Conservation (phyloP, 2,888 invertebrate genomes). For the Phyllotreta striolata region DNA sequence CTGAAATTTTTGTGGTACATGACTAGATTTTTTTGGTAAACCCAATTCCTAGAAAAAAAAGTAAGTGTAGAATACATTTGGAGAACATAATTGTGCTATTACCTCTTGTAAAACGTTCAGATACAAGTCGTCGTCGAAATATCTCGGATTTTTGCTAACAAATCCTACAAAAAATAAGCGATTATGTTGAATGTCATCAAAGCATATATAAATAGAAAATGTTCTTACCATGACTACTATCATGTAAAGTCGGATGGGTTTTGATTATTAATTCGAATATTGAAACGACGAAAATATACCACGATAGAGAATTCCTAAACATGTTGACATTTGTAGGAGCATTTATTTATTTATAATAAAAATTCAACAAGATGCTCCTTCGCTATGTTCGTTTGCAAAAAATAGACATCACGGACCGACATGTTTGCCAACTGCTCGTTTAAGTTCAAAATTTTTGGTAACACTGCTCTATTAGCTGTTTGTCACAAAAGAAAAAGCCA, state of each 20-base stretch:
- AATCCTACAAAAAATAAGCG: conserved; percentile 67
- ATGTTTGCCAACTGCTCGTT: background rate
- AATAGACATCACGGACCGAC: background rate
- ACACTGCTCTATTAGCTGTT: background rate
- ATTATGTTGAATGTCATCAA: conserved; percentile 40
- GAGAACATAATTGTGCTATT: conserved; percentile 36
- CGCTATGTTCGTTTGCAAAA: conserved; percentile 22
- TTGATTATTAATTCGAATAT: conserved; percentile 73
- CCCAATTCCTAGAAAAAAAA: conserved; percentile 56
- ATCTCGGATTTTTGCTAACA: conserved; percentile 74
- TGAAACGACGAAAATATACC: conserved; percentile 73
- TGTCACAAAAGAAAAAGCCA: background rate
- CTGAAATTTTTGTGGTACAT: conserved; percentile 59
- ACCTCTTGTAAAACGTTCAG: conserved; percentile 64
- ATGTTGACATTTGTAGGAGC: conserved; percentile 58
- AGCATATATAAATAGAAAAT: conserved; percentile 39
- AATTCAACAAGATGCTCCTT: conserved; percentile 30
- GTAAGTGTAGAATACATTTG: conserved; percentile 2
- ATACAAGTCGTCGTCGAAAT: conserved; percentile 71
- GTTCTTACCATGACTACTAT: conserved; percentile 76
- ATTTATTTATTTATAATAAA: conserved; percentile 47
- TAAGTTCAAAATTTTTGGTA: background rate
- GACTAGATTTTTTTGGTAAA: conserved; percentile 49
- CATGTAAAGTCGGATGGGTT: conserved; percentile 75
- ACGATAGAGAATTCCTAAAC: conserved; percentile 64